Base-by-base conservation (phyloP, 2,888 invertebrate genomes). In the Luperina nickerlii region DNA sequence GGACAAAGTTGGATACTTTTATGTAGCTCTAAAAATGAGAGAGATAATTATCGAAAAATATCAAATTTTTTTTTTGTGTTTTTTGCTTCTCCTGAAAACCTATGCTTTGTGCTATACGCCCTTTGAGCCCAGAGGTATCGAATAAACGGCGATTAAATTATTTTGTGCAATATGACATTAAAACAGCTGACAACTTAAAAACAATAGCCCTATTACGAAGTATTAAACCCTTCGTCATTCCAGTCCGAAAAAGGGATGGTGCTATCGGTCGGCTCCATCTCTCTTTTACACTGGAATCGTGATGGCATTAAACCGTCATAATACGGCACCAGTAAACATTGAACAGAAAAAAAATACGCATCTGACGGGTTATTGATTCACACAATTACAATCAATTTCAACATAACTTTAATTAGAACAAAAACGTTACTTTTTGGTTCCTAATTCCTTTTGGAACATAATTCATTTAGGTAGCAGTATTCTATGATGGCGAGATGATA, bases 341-440 rank as follows among this genome's bases (percentile, higher is more conserved):
- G 38, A 73, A 85, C 62, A 62, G 45, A 70, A 73, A 57, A 74
- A 71, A 85, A 82, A 48, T 48, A 32, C 71, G 38, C 51, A 27
- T 67, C 57, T 51, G 32, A 84, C 78, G 70, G 69, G 60, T 75
- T 51, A 84, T 68, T 80, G 70, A 82, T 82, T 69, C 71, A 82
- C 60, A 76, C 73, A 87, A 79, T 48, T 54, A 76, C 73, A 86
- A 77, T 74, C 6, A 81, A 38, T 71, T 86, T 79, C 79, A 80
- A 90, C 80, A 84, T 82, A 83, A 69, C 24, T 81, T 84, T 66
- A 57, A 66, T 76, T 67, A 72, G 51, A 81, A 80, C 67, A 82
- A 77, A 81, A 84, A 82, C 73, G 48, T 71, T 65, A 54, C 15
- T 84, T 85, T 81, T 89, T 87, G 84, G 84, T 83, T 79, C 78